Base-by-base conservation (phyloP, 2,113 vertebrate genomes). In the Xiphophorus hellerii region DNA sequence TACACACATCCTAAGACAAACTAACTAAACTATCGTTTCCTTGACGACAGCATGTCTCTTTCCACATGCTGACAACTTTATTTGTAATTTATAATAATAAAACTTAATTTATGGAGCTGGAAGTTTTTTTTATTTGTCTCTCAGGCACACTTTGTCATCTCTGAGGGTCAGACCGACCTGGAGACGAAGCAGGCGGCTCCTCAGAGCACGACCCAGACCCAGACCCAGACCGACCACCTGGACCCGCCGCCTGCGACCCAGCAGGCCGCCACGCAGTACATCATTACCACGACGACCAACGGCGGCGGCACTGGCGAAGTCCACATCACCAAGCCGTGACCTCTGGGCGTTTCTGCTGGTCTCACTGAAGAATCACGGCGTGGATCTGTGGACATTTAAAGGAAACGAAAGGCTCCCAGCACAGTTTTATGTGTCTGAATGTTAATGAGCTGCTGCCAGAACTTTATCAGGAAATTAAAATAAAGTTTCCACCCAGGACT, bases 111-210 rank as follows among this genome's bases (percentile, higher is more conserved):
- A 33, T 37, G 35, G 35, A 37, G 35, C 35, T 12, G 35, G 35
- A 37, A 12, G 10, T 37, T 37, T 37, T 37, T 33, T 10, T 11
- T 37, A 37, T 11, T 37, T 12, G 35, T 37, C 35, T 37, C 35
- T 37, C 25, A 99, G 98, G 96, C 97, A 7, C 98, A 99, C 89
- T 99, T 97, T 4, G 97, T 99, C n/a, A 96, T 99, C 83, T 97
- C 98, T 0, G 97, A 98, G 87, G 95, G 97, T 61, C 98, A 99
- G 78, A 74, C 94, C 0, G 97, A 98, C 35, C 77, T 98, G 91
- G 97, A 99, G 35, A 84, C 94, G 54, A 99, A 98, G 84, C 96
- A 95, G 63, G 69, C 84, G 0, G 84, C 89, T 66, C 87, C 95
- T 60, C 94, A 96, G 85, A 87, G 89, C 1, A 14, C 90, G 12